Conservation (phyloP, 1,140 invertebrate genomes). For the Monomorium pharaonis region DNA sequence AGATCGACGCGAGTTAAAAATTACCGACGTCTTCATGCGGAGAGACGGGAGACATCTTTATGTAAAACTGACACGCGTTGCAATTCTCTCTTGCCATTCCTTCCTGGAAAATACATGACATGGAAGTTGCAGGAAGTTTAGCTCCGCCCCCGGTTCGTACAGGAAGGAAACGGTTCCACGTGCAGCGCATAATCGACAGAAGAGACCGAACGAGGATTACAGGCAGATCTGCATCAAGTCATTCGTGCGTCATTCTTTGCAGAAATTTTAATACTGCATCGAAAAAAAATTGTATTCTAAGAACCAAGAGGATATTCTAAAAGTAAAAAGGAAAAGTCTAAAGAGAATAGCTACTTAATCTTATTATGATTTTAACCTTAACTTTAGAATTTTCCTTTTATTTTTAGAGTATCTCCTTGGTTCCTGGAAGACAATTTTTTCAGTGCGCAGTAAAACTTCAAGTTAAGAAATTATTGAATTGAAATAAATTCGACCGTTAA, state of each 20-base stretch:
- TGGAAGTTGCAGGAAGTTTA: conserved; percentile 27
- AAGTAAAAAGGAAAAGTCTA: too few species aligned
- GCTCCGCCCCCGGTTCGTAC: neutral
- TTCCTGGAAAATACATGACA: conserved; percentile 24
- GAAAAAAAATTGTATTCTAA: too few species aligned
- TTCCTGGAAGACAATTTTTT: too few species aligned
- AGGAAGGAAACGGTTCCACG: conserved; percentile 28
- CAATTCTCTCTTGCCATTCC: conserved; percentile 22
- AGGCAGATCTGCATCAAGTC: neutral
- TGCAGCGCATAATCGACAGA: conserved; percentile 31
- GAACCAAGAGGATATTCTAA: too few species aligned
- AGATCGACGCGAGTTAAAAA: conserved; percentile 9
- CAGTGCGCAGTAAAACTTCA: neutral
- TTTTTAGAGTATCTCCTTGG: too few species aligned
- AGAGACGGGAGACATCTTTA: conserved; percentile 16
- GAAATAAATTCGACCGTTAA: neutral
- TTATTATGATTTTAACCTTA: too few species aligned
- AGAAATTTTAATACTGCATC: too few species aligned
- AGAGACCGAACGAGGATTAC: conserved; percentile 5
- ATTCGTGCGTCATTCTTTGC: neutral
- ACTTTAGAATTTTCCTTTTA: too few species aligned
- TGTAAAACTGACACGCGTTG: conserved; percentile 21
- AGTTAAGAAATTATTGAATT: neutral
- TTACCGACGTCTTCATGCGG: neutral
- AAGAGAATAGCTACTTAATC: too few species aligned